A percentile compares a stretch with the other conserved stretches of the same genome.
These are phyloP conservation scores for Cantharis rufa DNA, from an alignment of 2,888 invertebrate genomes.

Conservation along the genomic window DNA sequence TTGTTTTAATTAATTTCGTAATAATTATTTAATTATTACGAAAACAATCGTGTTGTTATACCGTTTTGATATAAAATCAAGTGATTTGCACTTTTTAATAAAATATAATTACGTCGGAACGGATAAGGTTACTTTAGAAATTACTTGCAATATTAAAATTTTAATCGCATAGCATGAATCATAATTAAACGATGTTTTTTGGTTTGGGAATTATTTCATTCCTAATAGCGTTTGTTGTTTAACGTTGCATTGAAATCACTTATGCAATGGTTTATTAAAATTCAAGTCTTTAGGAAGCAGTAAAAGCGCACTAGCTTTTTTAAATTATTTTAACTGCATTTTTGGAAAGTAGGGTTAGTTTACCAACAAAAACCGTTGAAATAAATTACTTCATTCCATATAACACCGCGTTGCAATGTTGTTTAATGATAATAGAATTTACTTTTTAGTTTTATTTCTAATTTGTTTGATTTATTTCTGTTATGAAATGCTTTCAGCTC, in stretches of 20 bases:
- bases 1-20: background rate
- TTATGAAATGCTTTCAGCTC: background rate
- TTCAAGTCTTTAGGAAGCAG: background rate
- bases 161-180: constrained; percentile 6
- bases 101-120: background rate
- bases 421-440: background rate
- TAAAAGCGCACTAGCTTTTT: background rate
- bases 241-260: constrained; percentile 10
- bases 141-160: background rate
- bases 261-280: background rate
- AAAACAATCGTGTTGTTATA: background rate
- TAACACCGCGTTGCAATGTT: background rate
- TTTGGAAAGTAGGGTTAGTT: too few relatives aligned
- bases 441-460: background rate
- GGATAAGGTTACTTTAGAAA: background rate
- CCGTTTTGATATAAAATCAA: background rate
- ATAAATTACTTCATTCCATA: too few relatives aligned
- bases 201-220: background rate
- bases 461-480: background rate
- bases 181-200: background rate
- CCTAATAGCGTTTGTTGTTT: constrained; percentile 1
- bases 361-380: too few relatives aligned
- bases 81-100: background rate
- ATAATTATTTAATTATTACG: background rate
- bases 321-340: background rate